phyloP scores from a whole-genome alignment of 2,797 vertebrate genomes.

The Silurus lanzhouensis region DNA sequence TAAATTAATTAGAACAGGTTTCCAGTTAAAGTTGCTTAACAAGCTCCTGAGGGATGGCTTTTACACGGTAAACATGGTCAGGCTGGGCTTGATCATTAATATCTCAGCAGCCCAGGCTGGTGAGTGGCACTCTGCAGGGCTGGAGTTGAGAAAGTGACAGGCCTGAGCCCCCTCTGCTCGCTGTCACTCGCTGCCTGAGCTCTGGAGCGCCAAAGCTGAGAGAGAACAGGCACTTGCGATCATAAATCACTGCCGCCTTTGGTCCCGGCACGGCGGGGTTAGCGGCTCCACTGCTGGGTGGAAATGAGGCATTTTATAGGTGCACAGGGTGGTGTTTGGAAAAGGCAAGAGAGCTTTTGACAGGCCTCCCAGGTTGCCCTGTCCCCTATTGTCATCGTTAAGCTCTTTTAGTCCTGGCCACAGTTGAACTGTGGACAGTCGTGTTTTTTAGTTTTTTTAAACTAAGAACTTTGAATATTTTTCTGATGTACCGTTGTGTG shows the following conservation, averaged over 20 bases:
- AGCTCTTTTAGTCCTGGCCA: slow-evolving; percentile 33
- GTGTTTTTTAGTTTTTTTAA: slow-evolving; percentile 1
- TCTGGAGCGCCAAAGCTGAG: slow-evolving; percentile 68
- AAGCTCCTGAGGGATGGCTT: slow-evolving; percentile 13
- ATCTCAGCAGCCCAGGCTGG: background rate
- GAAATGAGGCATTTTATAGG: slow-evolving; percentile 79
- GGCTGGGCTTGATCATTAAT: slow-evolving; percentile 25
- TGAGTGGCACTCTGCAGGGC: slow-evolving; percentile 39
- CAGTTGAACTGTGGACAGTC: slow-evolving; percentile 11
- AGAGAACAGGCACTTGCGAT: slow-evolving; percentile 69
- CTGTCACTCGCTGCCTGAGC: slow-evolving; percentile 61
- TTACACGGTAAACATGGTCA: background rate
- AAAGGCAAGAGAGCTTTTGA: slow-evolving; percentile 67
- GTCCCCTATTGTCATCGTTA: slow-evolving; percentile 57
- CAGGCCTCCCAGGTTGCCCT: slow-evolving; percentile 53
- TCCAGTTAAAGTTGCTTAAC: slow-evolving; percentile 13
- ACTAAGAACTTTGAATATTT: slow-evolving; percentile 37
- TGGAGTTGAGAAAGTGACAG: slow-evolving; percentile 68
- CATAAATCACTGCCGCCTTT: slow-evolving; percentile 70
- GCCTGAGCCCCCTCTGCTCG: slow-evolving; percentile 73
- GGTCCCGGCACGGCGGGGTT: slow-evolving; percentile 58
- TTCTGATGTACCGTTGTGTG: slow-evolving; percentile 28
- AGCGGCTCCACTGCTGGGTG: slow-evolving; percentile 70
- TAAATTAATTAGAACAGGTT: background rate
- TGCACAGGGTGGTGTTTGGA: slow-evolving; percentile 66